Conservation (phyloP, 1,140 invertebrate genomes). For the Drosophila parabipectinata region DNA sequence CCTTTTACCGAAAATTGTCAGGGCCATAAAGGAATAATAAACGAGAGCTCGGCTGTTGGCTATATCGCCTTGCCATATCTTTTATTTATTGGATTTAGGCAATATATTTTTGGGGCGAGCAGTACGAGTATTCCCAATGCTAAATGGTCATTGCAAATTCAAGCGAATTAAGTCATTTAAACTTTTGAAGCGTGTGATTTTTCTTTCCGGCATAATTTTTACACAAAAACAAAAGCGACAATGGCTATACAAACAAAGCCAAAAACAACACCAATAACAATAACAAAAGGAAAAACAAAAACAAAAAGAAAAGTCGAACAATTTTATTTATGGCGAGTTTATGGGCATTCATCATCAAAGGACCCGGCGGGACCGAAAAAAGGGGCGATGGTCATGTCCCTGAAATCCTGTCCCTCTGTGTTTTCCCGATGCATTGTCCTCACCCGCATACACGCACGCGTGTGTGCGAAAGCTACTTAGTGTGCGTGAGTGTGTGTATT, state of each 20-base stretch:
- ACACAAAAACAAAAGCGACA: conserved; percentile 24
- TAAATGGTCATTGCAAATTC: conserved; percentile 31
- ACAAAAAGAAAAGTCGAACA: conserved; percentile 53
- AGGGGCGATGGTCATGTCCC: conserved; percentile 37
- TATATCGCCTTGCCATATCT: no score
- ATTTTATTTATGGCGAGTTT: conserved; percentile 78
- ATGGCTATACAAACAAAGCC: neutral
- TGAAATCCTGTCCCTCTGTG: conserved; percentile 23
- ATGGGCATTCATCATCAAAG: conserved; percentile 75
- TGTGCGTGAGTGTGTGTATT: conserved; percentile 42
- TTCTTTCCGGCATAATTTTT: conserved; percentile 71
- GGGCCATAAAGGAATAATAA: no score
- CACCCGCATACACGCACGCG: conserved; percentile 16
- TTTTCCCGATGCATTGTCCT: conserved; percentile 20
- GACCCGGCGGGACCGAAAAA: conserved; percentile 4
- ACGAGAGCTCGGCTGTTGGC: no score
- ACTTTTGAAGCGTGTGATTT: conserved; percentile 77
- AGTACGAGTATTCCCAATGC: neutral
- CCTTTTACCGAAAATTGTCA: neutral
- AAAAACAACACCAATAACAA: neutral
- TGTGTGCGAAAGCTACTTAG: conserved; percentile 66
- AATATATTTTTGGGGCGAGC: no score
- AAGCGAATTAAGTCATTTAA: conserved; percentile 79
- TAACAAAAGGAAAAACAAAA: neutral
- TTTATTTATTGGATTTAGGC: no score